phyloP scores from a whole-genome alignment of 2,113 vertebrate genomes.

The Boleophthalmus pectinirostris region DNA sequence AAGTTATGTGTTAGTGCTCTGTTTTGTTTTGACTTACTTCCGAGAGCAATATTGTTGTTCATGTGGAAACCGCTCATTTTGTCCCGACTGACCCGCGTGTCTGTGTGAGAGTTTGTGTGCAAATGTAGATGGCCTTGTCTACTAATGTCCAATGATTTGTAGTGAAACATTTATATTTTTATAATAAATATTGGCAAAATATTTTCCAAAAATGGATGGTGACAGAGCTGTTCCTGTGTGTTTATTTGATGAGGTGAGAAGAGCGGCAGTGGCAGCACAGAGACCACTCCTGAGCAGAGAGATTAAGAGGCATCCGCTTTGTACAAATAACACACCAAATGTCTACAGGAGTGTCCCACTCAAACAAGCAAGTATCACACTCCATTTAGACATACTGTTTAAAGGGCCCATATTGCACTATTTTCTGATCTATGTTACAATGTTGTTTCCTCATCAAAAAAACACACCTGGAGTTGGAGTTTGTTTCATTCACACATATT shows the following conservation, averaged over 20 bases:
- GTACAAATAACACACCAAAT: too few relatives aligned
- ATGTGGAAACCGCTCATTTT: slow-evolving; percentile 57
- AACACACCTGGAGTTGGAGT: too few relatives aligned
- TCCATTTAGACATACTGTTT: not conserved
- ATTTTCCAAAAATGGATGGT: slow-evolving; percentile 93
- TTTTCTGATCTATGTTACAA: too few relatives aligned
- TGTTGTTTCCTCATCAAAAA: too few relatives aligned
- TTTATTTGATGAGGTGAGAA: slow-evolving; percentile 37
- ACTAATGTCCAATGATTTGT: slow-evolving; percentile 99
- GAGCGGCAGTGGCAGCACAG: not conserved
- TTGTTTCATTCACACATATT: too few relatives aligned
- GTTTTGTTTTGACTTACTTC: slow-evolving; percentile 84
- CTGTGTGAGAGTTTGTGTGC: slow-evolving; percentile 84
- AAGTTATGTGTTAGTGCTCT: slow-evolving; percentile 86
- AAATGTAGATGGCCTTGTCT: slow-evolving; percentile 96
- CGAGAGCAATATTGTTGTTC: slow-evolving; percentile 79
- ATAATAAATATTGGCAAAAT: slow-evolving; percentile 99
- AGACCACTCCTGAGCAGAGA: not conserved
- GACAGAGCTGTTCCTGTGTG: slow-evolving; percentile 63
- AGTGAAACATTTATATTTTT: slow-evolving; percentile 99
- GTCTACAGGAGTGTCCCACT: not conserved
- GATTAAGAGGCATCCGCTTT: not conserved
- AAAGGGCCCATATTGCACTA: too few relatives aligned
- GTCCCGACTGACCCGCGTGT: slow-evolving; percentile 68
- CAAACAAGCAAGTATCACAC: not conserved